phyloP scores from a whole-genome alignment of 2,888 invertebrate species.

The Panopea generosa region DNA sequence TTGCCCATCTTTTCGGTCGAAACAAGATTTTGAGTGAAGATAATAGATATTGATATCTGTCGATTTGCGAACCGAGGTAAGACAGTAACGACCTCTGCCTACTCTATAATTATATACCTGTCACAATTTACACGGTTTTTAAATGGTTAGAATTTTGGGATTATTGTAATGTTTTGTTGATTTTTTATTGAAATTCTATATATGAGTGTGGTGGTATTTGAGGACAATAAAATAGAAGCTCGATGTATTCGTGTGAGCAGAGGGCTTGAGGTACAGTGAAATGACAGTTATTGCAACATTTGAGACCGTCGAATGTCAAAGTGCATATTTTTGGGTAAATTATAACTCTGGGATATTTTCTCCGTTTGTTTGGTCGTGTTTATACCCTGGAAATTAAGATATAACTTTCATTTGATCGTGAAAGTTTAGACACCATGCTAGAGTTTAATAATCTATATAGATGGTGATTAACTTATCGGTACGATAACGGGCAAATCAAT shows the following conservation, averaged over 20 bases:
- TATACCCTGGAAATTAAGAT: too few relatives aligned
- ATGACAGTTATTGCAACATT: constrained; percentile 36
- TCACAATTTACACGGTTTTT: constrained; percentile 13
- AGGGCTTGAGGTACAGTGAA: constrained; percentile 5
- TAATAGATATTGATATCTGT: constrained; percentile 35
- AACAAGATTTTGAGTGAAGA: constrained; percentile 37
- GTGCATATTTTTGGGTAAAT: constrained; percentile 25
- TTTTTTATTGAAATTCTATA: too few relatives aligned
- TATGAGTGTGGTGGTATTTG: too few relatives aligned
- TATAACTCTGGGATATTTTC: constrained; percentile 23
- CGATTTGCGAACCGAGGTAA: constrained; percentile 14
- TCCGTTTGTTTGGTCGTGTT: neutral
- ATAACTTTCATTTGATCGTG: too few relatives aligned
- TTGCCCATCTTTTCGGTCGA: constrained; percentile 38
- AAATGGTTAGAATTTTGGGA: constrained; percentile 8
- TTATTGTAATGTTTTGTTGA: too few relatives aligned
- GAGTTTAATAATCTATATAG: too few relatives aligned
- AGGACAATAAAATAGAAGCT: too few relatives aligned
- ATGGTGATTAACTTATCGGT: too few relatives aligned
- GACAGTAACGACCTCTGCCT: constrained; percentile 13
- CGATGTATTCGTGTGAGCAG: constrained; percentile 8
- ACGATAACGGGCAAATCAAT: too few relatives aligned
- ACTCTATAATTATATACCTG: constrained; percentile 44
- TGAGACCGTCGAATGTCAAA: constrained; percentile 31
- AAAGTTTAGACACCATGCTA: too few relatives aligned